These are phyloP conservation scores for Paradisaea rubra DNA, from an alignment of 2,113 vertebrate species.

Conservation along the genomic window DNA sequence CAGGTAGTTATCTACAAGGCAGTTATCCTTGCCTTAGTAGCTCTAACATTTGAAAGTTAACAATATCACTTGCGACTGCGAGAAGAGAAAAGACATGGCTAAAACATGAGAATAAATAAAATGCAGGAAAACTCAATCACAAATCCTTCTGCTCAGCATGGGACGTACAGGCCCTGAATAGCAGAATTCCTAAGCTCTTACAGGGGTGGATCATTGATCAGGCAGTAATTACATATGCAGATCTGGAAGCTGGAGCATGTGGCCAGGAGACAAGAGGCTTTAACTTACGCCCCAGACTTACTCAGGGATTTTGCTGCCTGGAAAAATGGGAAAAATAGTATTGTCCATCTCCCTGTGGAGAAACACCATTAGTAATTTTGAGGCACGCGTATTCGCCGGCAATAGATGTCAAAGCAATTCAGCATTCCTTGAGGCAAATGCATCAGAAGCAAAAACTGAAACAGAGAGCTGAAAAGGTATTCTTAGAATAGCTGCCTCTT, in stretches of 20 bases:
- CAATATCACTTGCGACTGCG: neutral
- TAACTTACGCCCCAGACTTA: neutral
- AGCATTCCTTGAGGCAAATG: neutral
- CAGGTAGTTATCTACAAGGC: neutral
- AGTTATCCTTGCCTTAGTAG: neutral
- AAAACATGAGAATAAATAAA: neutral
- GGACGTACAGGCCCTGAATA: fast-evolving
- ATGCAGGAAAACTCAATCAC: neutral
- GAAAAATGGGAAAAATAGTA: neutral
- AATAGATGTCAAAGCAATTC: neutral
- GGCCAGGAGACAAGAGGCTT: neutral
- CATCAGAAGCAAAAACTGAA: neutral
- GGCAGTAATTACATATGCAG: neutral
- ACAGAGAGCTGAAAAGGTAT: neutral
- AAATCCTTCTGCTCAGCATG: neutral
- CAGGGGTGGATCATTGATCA: neutral
- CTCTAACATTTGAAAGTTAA: neutral
- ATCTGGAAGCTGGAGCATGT: neutral
- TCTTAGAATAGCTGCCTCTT: neutral
- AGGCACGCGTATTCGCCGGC: neutral
- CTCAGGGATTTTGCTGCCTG: neutral
- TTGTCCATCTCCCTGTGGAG: neutral
- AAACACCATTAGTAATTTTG: neutral
- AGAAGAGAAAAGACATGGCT: neutral
- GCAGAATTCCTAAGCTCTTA: neutral